Evolutionary conservation across 2,888 invertebrate species (phyloP), one percentile per base, ranked within the genome.

Genomic region (Oxycera nigricornis): DNA sequence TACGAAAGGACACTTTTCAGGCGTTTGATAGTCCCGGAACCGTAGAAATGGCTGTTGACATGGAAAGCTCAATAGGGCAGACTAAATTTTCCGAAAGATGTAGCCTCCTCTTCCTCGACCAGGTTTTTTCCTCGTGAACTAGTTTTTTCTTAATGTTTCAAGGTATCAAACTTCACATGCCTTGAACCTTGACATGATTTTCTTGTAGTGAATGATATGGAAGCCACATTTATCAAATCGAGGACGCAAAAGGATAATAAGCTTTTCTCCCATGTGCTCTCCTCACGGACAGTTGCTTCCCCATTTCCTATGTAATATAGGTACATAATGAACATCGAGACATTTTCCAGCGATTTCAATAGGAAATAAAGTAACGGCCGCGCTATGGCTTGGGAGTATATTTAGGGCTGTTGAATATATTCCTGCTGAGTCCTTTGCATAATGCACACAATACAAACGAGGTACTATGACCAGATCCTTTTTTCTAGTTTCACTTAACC

Each of bases 181-280:
- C 30, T 22, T 28, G 28, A 59, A 30, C 59, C 59, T 59, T 59
- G 59, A 59, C 59, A 26, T 30, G 59, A 6, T 59, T 59, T 22
- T 30, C 30, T 28, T 14, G 14, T 30, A 28, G 17, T 22, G 17
- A 59, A 28, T n/a, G 22, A 28, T 26, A 59, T 59, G 20, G n/a
- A 59, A 59, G 30, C 59, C 59, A 28, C 59, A 59, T 9, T 28
- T 30, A 11, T 30, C n/a, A 17, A 30, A 59, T 20, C 2, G 0
- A 7, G 9, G 6, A 50, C 50, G 50, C 11, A n/a, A 6, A 14
- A n/a, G 4, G 50, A 50, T 50, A n/a, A 50, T 50, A 50, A 59
- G 59, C 59, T 59, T 59, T 30, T 1, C 6, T 59, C 11, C 30
- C 59, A 59, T 30, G 59, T 26, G 28, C n/a, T 30, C 59, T 3